These are phyloP conservation scores for Setipinna tenuifilis DNA, from an alignment of 2,797 vertebrate genomes.

Conservation along the genomic window DNA sequence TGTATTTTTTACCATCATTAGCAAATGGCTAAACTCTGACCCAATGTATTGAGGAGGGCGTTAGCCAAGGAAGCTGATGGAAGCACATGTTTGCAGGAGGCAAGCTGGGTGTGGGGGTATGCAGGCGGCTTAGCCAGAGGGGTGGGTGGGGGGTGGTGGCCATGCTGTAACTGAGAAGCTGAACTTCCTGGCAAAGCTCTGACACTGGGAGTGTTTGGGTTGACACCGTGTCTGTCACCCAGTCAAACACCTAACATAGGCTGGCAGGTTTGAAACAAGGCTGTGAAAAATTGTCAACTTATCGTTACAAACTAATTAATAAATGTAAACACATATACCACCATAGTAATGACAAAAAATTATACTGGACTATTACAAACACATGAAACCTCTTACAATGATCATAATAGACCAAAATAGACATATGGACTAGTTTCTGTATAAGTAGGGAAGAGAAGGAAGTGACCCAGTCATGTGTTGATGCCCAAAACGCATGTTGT, in stretches of 20 bases:
- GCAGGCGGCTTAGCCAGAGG: background rate
- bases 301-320: background rate
- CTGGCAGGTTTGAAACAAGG: background rate
- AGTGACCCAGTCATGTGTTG: no score
- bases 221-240: background rate
- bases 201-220: background rate
- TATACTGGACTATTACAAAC: background rate
- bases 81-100: background rate
- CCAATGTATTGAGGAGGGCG: background rate
- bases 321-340: background rate
- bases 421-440: no score
- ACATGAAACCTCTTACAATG: background rate
- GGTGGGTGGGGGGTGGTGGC: slow-evolving; percentile 45
- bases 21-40: background rate
- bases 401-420: no score
- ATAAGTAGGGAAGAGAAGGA: no score
- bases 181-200: slow-evolving; percentile 37
- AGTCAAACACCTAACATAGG: background rate
- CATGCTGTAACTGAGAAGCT: slow-evolving; percentile 61
- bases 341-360: background rate
- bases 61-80: background rate
- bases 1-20: background rate
- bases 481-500: no score
- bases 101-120: background rate
- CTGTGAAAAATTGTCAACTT: no score